Percentiles rank a stretch among this genome's conserved stretches.
Evolutionary conservation across 2,797 vertebrate species (phyloP).

Genomic region (Sebastiscus tertius): DNA sequence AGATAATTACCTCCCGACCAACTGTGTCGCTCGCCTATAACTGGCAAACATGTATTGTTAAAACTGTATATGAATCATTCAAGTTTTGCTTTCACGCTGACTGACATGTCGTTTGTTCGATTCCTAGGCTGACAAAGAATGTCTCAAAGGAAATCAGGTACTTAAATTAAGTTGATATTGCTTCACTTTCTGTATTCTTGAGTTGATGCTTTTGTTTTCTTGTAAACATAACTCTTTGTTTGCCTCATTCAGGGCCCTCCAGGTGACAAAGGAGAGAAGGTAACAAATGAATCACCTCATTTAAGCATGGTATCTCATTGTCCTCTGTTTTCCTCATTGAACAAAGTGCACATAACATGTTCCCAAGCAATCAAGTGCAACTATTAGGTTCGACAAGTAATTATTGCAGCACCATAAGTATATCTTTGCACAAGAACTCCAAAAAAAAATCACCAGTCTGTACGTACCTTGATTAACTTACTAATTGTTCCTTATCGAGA

Average conservation of each 20-base stretch:
- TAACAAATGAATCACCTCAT: constrained; percentile 44
- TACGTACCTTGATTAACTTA: constrained; percentile 61
- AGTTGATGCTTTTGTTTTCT: constrained; percentile 6
- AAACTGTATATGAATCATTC: not conserved
- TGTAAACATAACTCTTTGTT: constrained; percentile 27
- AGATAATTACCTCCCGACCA: constrained; percentile 58
- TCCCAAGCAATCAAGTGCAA: constrained; percentile 30
- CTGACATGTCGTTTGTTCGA: constrained; percentile 23
- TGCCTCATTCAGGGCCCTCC: constrained; percentile 50
- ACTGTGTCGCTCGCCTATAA: constrained; percentile 32
- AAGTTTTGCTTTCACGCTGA: not conserved
- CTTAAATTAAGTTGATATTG: not conserved
- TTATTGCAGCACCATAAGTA: constrained; percentile 40
- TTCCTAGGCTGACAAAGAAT: constrained; percentile 67
- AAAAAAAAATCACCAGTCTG: constrained; percentile 45
- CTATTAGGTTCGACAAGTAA: constrained; percentile 43
- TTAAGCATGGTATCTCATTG: not conserved
- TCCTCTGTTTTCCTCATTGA: constrained; percentile 1
- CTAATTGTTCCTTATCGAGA: constrained; percentile 66
- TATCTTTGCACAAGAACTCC: constrained; percentile 29
- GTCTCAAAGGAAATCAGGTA: constrained; percentile 81
- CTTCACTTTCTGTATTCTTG: not conserved
- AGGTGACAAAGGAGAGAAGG: constrained; percentile 77
- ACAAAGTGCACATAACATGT: constrained; percentile 16
- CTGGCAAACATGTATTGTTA: constrained; percentile 3